Evolutionary conservation across 2,888 invertebrate species (phyloP), one percentile per base, ranked within the genome.

Genomic region (Lasioglossum morio): DNA sequence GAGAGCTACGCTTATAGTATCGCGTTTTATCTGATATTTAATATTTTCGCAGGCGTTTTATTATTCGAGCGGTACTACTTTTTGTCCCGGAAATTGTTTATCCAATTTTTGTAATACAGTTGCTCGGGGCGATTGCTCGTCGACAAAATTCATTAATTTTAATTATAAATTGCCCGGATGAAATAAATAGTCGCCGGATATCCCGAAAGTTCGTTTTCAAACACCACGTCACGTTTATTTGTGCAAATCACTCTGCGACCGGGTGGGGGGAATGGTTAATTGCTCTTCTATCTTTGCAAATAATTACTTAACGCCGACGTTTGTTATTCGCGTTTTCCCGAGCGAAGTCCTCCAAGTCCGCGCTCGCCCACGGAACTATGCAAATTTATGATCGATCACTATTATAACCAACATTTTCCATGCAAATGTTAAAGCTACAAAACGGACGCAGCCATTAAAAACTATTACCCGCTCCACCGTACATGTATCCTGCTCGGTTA

Each of bases 371-470:
- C 78, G 46, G 72, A 72, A 48, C 43, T 63, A 78, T 78, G 81
- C 46, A 81, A 72, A 81, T 78, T 78, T 81, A 48, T 81, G 72
- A 57, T 78, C 70, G 69, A 77, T 77, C 43, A 27, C 34, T 63
- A 77, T 48, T 72, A 60, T 46, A 72, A 72, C 48, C 43, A 48
- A 72, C 46, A 81, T 72, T 81, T 72, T 34, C 72, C 78, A 34
- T 63, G 63, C 46, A 48, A 63, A 72, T 57, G 81, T 63, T 78
- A 81, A 16, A 70, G 69, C 53, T 53, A 8, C 69, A 43, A n/a
- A 78, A 78, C 60, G 57, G 78, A 81, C 60, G 30, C 48, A n/a
- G 10, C 72, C 48, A 63, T 72, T 63, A 70, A 48, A 78, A 78
- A 81, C 48, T 72, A 46, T 78, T 72, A 72, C 63, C 70, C 27